Base-by-base conservation (phyloP, 2,113 vertebrate species). In the Grammomys surdaster region DNA sequence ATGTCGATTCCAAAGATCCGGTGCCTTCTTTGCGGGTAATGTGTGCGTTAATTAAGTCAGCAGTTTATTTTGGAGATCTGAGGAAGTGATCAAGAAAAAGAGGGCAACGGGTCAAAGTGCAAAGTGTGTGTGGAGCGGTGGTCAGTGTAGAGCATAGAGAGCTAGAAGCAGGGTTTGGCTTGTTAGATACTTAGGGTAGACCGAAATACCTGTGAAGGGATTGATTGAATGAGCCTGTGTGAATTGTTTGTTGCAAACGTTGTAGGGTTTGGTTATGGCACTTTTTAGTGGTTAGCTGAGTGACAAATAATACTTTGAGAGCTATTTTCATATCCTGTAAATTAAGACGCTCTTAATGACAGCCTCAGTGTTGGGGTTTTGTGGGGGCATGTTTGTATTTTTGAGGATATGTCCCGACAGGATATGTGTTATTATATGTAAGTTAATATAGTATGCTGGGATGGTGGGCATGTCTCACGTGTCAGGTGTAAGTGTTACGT, bases 1-100 rank as follows among this genome's bases (percentile, higher is more conserved):
- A 99, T 89, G 99, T 99, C 0, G 98, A 99, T 86, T 99, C 99
- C 63, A 99, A 24, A 94, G 99, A 99, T 77, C 98, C 99, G 0
- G 56, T 87, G 56, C 97, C 99, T 1, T 95, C 95, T 0, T 28
- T 87, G 88, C 96, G 31, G 99, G 99, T 99, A 98, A 99, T 98
- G 46, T 43, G 65, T 89, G 11, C 89, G 78, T 93, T 90, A 63
- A 67, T 70, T 77, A 33, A 51, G n/a, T 58, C 63, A 67, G 40
- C 63, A 63, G 6, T 7, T 91, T 75, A 33, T 11, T 67, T 72
- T 7, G 26, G 63, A 60, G n/a, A 19, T 82, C 67, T 9, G n/a
- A 65, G 46, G 77, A 88, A 56, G 80, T 65, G 8, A 70, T 11
- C 6, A 10, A 69, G 91, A 76, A 11, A 67, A 92, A 20, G 58